Base-by-base conservation (phyloP, 2,113 vertebrate genomes). In the Podiceps cristatus region DNA sequence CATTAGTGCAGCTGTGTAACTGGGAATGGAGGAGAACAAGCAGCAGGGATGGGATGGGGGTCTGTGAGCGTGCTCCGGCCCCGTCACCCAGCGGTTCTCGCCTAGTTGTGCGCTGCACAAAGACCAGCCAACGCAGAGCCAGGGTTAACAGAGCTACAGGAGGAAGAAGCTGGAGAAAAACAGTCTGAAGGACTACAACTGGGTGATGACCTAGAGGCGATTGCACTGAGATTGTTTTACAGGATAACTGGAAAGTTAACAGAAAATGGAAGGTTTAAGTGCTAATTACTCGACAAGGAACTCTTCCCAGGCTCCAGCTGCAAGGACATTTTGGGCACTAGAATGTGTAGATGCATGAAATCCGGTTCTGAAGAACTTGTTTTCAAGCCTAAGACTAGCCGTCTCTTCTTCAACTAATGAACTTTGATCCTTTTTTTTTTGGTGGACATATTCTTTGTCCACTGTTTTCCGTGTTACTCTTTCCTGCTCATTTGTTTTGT, bases 81-180 rank as follows among this genome's bases (percentile, higher is more conserved):
- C 28, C 0, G 0, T 18, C 35, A 35, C 16, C 28, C 27, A 13
- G 18, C 0, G 1, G 40, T 20, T 69, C 45, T 13, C 8, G 8
- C 1, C 0, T 11, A 50, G 42, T 8, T 20, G 18, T n/a, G 27
- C 4, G 2, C 31, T 19, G 16, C 7, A 23, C 20, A 13, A 44
- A 60, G 33, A 50, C 15, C 7, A 20, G 33, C 11, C 31, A 18
- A 11, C 0, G 1, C 2, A 13, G 33, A 60, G 50, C 28, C 31
- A 27, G 6, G 68, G 14, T 24, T 53, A 50, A 27, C 13, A 44
- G 9, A 88, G 12, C 12, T 35, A 22, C 4, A 29, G 50, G 17
- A 82, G 17, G n/a, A 93, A 69, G 40, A 78, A 0, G 2, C 19
- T 0, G 0, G 22, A 69, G 24, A 29, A 76, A 53, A 89, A 17